Conservation (phyloP, 2,797 vertebrate species). For the Sebastes matsubarae region DNA sequence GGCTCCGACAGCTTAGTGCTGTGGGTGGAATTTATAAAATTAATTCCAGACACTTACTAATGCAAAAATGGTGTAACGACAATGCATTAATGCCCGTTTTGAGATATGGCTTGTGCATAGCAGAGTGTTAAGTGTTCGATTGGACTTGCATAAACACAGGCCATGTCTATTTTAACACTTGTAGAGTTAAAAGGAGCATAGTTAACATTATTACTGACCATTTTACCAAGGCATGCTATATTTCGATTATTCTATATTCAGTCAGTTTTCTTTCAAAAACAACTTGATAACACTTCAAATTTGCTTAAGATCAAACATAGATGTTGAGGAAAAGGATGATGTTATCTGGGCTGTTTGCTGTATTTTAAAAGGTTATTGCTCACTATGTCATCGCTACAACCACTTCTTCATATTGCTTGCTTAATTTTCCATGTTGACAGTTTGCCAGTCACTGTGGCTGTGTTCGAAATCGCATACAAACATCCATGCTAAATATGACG, state of each 20-base stretch:
- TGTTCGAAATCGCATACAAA: too few relatives aligned
- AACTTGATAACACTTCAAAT: background rate
- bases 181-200: background rate
- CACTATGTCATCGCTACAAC: background rate
- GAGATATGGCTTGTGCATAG: background rate
- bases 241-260: background rate
- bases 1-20: slow-evolving; percentile 27
- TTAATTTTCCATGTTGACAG: background rate
- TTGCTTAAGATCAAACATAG: background rate
- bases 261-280: background rate
- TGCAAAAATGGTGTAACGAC: slow-evolving; percentile 20
- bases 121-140: background rate
- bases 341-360: background rate
- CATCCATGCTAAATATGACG: too few relatives aligned
- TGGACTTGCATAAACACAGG: background rate
- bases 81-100: slow-evolving; percentile 25
- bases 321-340: background rate
- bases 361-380: background rate
- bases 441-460: background rate
- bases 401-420: background rate
- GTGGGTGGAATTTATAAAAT: slow-evolving; percentile 46
- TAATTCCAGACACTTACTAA: slow-evolving; percentile 35
- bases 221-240: background rate
- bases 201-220: background rate
- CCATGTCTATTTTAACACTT: background rate